These are phyloP conservation scores for Pelobates fuscus DNA, from an alignment of 2,113 vertebrate genomes.

Conservation along the genomic window DNA sequence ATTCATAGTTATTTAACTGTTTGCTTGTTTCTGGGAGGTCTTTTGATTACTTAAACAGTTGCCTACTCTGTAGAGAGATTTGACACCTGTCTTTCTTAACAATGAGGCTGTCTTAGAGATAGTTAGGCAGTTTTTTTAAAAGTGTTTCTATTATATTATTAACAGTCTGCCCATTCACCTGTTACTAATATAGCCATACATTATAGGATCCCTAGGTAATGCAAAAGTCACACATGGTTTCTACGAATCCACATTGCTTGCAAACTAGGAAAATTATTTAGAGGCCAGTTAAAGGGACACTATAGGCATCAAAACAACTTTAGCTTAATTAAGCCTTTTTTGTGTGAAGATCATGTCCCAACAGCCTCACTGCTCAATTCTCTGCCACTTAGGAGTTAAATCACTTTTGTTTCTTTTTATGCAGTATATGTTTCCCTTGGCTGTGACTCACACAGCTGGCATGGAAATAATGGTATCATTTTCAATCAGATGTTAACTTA, in stretches of 20 bases:
- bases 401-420: too few relatives aligned
- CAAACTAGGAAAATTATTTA: not conserved
- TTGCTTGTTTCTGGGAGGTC: constrained; percentile 20
- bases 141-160: constrained; percentile 28
- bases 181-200: constrained; percentile 13
- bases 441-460: too few relatives aligned
- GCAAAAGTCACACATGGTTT: not conserved
- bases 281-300: too few relatives aligned
- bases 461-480: too few relatives aligned
- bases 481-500: too few relatives aligned
- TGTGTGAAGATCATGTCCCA: too few relatives aligned
- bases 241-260: not conserved
- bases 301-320: too few relatives aligned
- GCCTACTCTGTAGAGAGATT: constrained; percentile 11
- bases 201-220: not conserved
- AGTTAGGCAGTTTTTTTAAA: not conserved
- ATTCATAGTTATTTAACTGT: constrained; percentile 23
- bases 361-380: too few relatives aligned
- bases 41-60: constrained; percentile 11
- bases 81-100: constrained; percentile 28
- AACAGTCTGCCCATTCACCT: not conserved
- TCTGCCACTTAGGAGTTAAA: too few relatives aligned
- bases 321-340: too few relatives aligned
- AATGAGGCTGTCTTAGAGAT: not conserved
- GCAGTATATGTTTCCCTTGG: too few relatives aligned